Evolutionary conservation across 2,113 vertebrate genomes (phyloP).

Genomic region (Cathartes aura): DNA sequence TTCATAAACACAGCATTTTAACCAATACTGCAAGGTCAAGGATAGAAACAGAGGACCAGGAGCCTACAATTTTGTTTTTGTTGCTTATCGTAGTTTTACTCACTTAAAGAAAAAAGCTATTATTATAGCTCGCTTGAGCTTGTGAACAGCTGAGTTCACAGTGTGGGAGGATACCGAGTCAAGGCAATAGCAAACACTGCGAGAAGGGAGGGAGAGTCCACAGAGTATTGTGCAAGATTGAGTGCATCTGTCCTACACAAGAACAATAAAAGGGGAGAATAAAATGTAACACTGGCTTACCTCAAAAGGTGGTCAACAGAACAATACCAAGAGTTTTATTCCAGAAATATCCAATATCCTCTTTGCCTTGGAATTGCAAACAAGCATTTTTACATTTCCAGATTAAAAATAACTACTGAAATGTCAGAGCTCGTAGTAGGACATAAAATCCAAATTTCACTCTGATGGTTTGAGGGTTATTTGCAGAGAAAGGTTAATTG

Average conservation of each 20-base stretch:
- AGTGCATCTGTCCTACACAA: background rate
- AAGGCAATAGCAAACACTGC: accelerated
- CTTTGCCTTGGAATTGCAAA: background rate
- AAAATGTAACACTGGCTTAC: background rate
- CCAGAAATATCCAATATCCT: background rate
- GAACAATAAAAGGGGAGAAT: background rate
- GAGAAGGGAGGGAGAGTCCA: background rate
- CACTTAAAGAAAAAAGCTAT: background rate
- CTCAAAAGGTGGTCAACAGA: background rate
- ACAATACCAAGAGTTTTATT: accelerated
- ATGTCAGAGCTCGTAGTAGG: background rate
- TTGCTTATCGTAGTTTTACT: background rate
- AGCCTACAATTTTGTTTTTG: background rate
- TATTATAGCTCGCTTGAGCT: background rate
- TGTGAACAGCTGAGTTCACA: background rate
- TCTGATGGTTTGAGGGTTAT: background rate
- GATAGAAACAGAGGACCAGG: background rate
- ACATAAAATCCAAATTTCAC: background rate
- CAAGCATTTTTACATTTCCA: background rate
- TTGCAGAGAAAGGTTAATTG: background rate
- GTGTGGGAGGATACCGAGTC: accelerated
- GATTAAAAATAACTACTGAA: background rate
- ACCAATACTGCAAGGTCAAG: background rate
- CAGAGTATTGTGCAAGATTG: background rate
- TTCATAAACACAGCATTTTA: background rate